Evolutionary conservation across 2,113 vertebrate species (phyloP), one percentile per base, ranked within the genome.

Genomic region (Oreochromis tanganicae): DNA sequence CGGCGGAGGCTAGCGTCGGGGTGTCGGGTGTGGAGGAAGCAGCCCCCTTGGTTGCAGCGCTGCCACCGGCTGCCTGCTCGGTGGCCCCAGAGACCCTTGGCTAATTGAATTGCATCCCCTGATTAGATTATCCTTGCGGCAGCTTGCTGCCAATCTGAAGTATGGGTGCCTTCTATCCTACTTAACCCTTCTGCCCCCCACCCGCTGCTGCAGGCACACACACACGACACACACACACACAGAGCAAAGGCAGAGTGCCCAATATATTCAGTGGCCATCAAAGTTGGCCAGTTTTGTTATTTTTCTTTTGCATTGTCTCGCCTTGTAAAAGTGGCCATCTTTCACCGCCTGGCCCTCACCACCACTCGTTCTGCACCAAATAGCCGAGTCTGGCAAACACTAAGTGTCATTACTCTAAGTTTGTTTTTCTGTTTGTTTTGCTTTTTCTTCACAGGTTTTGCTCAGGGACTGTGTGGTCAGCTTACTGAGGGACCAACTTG

Each of bases 91-190:
- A 98, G 98, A 98, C 97, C 93, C 96, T 94, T 93, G 96, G 97
- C 97, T 99, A 99, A 99, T 99, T 99, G 96, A 99, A 99, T 99
- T 99, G 97, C 89, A 91, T 97, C 97, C 97, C 96, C 97, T 99
- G 98, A 99, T 99, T 99, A 97, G 98, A 99, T 99, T 99, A 99
- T 98, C 97, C 97, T 98, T 98, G 98, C 97, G 97, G 97, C 98
- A 99, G 98, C 97, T 98, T 98, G 98, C 98, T 99, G 98, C 98
- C 98, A 99, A 98, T 99, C 98, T 99, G 98, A 99, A 99, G 98
- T 99, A 99, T 99, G 98, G 98, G 97, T 98, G 98, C 98, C 98
- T 99, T 98, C 98, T 98, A 98, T 98, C 97, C 97, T 99, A 99
- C 98, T 99, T 99, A 99, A 99, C 98, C 98, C 98, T 97, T 97